Conservation (phyloP, 2,797 vertebrate species). For the Anguilla obscura region DNA sequence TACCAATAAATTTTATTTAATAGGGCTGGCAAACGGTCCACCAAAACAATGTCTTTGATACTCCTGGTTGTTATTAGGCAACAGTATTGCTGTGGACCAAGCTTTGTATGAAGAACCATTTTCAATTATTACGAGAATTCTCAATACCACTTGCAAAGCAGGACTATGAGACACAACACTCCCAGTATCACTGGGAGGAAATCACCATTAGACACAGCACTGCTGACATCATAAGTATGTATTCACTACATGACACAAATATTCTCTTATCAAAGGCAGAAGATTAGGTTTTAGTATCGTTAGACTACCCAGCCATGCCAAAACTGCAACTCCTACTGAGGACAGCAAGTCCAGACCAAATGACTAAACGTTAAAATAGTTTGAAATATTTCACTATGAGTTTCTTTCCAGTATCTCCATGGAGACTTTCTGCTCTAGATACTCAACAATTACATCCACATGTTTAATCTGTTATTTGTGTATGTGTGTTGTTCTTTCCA, state of each 20-base stretch:
- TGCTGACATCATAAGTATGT: not conserved
- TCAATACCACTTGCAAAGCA: not conserved
- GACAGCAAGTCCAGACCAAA: not conserved
- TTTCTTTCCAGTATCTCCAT: conserved; percentile 53
- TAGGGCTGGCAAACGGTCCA: not conserved
- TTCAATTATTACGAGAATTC: not conserved
- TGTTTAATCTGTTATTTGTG: conserved; percentile 37
- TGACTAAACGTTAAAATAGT: not conserved
- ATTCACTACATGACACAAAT: not conserved
- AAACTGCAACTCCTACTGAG: not conserved
- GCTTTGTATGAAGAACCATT: not conserved
- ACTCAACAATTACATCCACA: conserved; percentile 65
- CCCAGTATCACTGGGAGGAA: not conserved
- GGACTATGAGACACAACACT: not conserved
- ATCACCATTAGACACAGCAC: not conserved
- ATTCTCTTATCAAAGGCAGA: not conserved
- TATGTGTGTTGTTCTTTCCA: not conserved
- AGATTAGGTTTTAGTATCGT: not conserved
- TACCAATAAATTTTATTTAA: not conserved
- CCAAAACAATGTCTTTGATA: not conserved
- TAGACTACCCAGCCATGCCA: not conserved
- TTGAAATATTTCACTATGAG: not conserved
- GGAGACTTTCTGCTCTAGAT: conserved; percentile 69
- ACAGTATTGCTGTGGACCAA: no score
- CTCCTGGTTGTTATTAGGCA: no score